Evolutionary conservation across 2,888 invertebrate species (phyloP), one percentile per base, ranked within the genome.

Genomic region (Leptopilina myrica): DNA sequence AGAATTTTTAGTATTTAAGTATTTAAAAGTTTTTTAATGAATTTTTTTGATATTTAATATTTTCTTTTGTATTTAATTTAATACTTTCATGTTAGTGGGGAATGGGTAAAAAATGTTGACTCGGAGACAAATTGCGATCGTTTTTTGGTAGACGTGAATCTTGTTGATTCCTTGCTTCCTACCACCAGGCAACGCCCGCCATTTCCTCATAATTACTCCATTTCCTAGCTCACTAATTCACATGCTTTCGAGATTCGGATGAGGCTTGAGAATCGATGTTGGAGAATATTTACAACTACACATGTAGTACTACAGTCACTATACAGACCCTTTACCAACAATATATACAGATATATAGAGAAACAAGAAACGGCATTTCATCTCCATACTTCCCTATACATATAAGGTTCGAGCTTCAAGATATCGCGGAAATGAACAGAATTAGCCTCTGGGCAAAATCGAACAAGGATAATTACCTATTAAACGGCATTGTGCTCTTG

Each of bases 191-290:
- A 86, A 90, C 90, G 90, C 90, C 90, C 88, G 90, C 89, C 86
- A 90, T 90, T 90, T 90, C 90, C 90, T 90, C 87, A 88, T 90
- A 90, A 90, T 90, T 90, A 90, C 90, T 90, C 87, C 84, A 90
- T 90, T 90, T 90, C 90, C 90, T 87, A 82, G 80, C 78, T 85
- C 82, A 84, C 84, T 85, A 83, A 86, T 78, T 80, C 80, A 77
- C 66, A 26, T 78, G 80, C 77, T 78, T 77, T 66, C 62, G 53
- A 73, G 73, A 73, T 67, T 77, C 76, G 62, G 65, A 66, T 73
- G 66, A 59, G 78, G 76, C 64, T 14, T 46, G 46, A 66, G 64
- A 76, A 78, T 59, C 77, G 64, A 67, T 78, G 73, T 33, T 73
- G 33, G 15, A 33, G 73, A 56, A 73, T 20, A 20, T 73, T 73